Base-by-base conservation (phyloP, 2,888 invertebrate species). In the Oscheius sp. region DNA sequence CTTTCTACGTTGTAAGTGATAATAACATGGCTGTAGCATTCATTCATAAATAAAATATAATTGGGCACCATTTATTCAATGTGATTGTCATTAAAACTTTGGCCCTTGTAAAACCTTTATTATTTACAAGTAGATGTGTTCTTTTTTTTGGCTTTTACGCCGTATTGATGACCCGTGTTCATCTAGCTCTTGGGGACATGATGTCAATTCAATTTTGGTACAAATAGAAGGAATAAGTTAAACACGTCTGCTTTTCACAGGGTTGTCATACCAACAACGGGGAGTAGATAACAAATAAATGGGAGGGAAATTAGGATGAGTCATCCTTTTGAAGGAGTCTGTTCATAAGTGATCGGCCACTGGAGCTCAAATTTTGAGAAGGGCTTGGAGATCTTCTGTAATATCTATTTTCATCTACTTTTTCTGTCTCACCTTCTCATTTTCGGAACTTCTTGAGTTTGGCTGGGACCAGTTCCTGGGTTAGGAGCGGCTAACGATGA, bases 281-380 rank as follows among this genome's bases (percentile, higher is more conserved):
- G 53, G 21, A 12, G 9, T 12, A 61, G 18, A 59, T 61, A 35
- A 35, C 49, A 49, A 55, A 55, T 6, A 55, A 18, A 2, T 55
- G 55, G 55, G 25, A n/a, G 55, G 55, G 43, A 16, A 43, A 41
- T 72, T 46, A 72, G 41, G 27, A 35, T 43, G 61, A 71, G 29
- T 61, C 71, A 18, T 72, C 72, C 56, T 72, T 72, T 27, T 72
- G 64, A 23, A 72, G 72, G 7, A 72, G 55, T 7, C 72, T 64
- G 25, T 43, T 72, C 66, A 72, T 72, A 5, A 72, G 53, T 25
- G 72, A 72, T n/a, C 72, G 64, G 21, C 72, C 64, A 25, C 43
- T 49, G 21, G 72, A 41, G 18, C 23, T 43, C 45, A 53, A 12
- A 1, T 23, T 29, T 12, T n/a, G 45, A 13, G 66, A 29, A 13